phyloP scores from a whole-genome alignment of 1,140 invertebrate genomes.

The Carcinoscorpius rotundicauda region DNA sequence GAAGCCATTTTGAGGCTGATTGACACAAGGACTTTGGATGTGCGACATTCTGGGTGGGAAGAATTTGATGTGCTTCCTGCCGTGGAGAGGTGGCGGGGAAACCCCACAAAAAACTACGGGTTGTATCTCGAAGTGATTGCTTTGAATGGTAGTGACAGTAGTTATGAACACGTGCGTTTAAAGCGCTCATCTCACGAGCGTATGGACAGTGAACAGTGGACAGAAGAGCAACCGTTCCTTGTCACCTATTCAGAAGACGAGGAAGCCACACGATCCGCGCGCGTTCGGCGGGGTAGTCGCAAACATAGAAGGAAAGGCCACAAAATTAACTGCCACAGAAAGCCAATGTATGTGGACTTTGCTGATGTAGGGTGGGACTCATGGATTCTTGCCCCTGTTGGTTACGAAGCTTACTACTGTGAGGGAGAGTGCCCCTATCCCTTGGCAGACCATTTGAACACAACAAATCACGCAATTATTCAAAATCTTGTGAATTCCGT shows the following conservation, averaged over 20 bases:
- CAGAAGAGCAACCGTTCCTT: constrained; percentile 45
- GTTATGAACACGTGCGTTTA: neutral
- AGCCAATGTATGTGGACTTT: constrained; percentile 88
- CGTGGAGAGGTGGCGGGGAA: constrained; percentile 62
- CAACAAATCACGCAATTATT: constrained; percentile 96
- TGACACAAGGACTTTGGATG: constrained; percentile 59
- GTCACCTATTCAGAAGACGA: constrained; percentile 49
- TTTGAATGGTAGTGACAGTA: constrained; percentile 34
- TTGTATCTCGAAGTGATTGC: constrained; percentile 56
- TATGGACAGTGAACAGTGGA: constrained; percentile 28
- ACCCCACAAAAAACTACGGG: constrained; percentile 62
- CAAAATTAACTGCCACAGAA: constrained; percentile 56
- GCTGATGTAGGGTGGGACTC: constrained; percentile 93
- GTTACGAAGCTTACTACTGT: constrained; percentile 92
- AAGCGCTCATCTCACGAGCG: constrained; percentile 41
- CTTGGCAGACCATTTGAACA: constrained; percentile 81
- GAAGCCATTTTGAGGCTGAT: constrained; percentile 61
- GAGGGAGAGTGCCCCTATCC: constrained; percentile 89
- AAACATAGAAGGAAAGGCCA: constrained; percentile 31
- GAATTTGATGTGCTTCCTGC: constrained; percentile 75
- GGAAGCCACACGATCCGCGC: neutral
- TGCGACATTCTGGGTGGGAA: constrained; percentile 40
- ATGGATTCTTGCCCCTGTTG: constrained; percentile 97
- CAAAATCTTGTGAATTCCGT: constrained; percentile 91
- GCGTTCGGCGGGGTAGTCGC: constrained; percentile 30